Conservation (phyloP, 2,888 invertebrate genomes). For the Drosophila affinis region DNA sequence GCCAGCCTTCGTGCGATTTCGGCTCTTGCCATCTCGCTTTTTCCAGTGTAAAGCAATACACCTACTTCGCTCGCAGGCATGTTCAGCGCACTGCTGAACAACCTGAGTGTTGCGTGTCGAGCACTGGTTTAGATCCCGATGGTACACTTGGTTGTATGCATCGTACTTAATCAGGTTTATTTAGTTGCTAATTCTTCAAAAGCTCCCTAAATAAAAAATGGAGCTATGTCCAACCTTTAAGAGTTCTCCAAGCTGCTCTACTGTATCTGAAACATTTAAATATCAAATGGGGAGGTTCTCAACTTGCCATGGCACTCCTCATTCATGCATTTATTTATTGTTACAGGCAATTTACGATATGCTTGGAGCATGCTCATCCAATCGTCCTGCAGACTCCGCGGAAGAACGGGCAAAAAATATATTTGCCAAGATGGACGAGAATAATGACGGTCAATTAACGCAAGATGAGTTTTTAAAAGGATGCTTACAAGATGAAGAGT, state of each 20-base stretch:
- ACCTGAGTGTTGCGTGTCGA: too few relatives aligned
- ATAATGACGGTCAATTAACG: constrained; percentile 98
- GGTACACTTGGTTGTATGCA: neutral
- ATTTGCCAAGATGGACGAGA: constrained; percentile 99
- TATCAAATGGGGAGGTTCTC: too few relatives aligned
- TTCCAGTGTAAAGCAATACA: too few relatives aligned
- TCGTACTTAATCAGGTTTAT: neutral
- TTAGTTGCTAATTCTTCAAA: too few relatives aligned
- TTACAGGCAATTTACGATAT: constrained; percentile 99
- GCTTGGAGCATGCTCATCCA: constrained; percentile 98
- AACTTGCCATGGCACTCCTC: neutral
- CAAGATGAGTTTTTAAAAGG: constrained; percentile 99
- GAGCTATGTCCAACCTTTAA: too few relatives aligned
- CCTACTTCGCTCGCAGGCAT: too few relatives aligned
- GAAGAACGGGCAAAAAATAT: constrained; percentile 99
- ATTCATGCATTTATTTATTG: constrained; percentile 8
- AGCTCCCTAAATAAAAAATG: too few relatives aligned
- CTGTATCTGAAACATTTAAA: too few relatives aligned
- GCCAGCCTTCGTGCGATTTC: too few relatives aligned
- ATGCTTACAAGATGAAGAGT: constrained; percentile 97
- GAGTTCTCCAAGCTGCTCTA: neutral
- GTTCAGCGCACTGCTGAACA: too few relatives aligned
- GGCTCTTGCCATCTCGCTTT: too few relatives aligned
- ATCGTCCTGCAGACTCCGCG: constrained; percentile 97
- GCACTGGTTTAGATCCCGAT: too few relatives aligned